A percentile compares a stretch with the other conserved stretches of the same genome.
These are phyloP conservation scores for Numida meleagris DNA, from an alignment of 2,113 vertebrate genomes.

Conservation along the genomic window DNA sequence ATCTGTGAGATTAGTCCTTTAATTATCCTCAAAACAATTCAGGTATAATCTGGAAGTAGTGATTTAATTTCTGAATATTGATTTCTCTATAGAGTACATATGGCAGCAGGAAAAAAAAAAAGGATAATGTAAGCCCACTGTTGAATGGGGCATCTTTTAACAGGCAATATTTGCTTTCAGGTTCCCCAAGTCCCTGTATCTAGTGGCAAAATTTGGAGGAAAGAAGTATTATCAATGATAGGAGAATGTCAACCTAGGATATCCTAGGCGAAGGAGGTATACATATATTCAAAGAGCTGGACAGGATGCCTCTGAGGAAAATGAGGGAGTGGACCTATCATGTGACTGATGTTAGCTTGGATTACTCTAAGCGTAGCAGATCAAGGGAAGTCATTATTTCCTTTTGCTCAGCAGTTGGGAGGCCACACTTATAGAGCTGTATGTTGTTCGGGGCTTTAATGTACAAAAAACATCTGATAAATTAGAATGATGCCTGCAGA, in stretches of 20 bases:
- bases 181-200: background rate
- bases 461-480: background rate
- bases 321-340: background rate
- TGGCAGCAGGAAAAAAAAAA: background rate
- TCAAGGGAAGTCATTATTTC: background rate
- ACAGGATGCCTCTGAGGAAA: background rate
- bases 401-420: background rate
- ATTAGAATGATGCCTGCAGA: background rate
- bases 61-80: background rate
- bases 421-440: background rate
- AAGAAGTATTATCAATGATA: background rate
- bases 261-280: fast-evolving
- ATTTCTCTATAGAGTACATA: background rate
- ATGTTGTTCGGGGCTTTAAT: background rate
- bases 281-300: background rate
- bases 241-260: background rate
- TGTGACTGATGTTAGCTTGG: background rate
- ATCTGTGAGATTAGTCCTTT: background rate
- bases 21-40: background rate
- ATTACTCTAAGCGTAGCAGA: background rate
- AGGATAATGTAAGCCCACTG: background rate
- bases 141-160: background rate
- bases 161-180: background rate
- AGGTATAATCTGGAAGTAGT: background rate
- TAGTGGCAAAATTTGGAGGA: background rate